Conservation (phyloP, 2,888 invertebrate species). For the Elmis aenea region DNA sequence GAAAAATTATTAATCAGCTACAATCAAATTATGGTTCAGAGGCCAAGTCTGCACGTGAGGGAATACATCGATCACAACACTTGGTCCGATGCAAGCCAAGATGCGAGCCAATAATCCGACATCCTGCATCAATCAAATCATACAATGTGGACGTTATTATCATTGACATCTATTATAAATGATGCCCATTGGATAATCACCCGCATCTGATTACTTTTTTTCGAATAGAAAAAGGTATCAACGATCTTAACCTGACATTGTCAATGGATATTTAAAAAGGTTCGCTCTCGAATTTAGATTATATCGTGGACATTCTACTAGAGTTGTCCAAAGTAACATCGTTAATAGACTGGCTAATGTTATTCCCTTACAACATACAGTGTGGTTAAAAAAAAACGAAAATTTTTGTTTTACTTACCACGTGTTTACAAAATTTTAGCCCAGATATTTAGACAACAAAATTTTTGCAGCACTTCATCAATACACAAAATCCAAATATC, state of each 20-base stretch:
- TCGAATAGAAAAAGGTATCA: slow-evolving; percentile 24
- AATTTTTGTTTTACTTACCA: too few relatives aligned
- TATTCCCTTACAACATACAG: too few relatives aligned
- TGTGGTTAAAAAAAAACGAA: too few relatives aligned
- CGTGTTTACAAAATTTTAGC: too few relatives aligned
- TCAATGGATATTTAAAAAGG: too few relatives aligned
- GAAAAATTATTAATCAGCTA: neutral
- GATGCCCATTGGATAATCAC: slow-evolving; percentile 32
- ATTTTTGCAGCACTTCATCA: too few relatives aligned
- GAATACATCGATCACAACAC: slow-evolving; percentile 24
- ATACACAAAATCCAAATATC: too few relatives aligned
- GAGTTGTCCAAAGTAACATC: too few relatives aligned
- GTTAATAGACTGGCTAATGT: too few relatives aligned
- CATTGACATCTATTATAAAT: slow-evolving; percentile 43
- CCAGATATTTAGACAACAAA: too few relatives aligned
- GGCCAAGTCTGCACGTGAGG: slow-evolving; percentile 25
- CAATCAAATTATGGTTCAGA: slow-evolving; percentile 15
- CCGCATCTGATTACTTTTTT: slow-evolving; percentile 27
- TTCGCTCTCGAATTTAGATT: too few relatives aligned
- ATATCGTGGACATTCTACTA: too few relatives aligned
- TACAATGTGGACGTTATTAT: slow-evolving; percentile 42
- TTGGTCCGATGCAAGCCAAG: slow-evolving; percentile 10
- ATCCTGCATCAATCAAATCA: slow-evolving; percentile 37
- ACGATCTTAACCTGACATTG: slow-evolving; percentile 25
- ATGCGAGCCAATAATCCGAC: slow-evolving; percentile 19